Evolutionary conservation across 2,113 vertebrate genomes (phyloP).

Genomic region (Onychorhynchus coronatus): DNA sequence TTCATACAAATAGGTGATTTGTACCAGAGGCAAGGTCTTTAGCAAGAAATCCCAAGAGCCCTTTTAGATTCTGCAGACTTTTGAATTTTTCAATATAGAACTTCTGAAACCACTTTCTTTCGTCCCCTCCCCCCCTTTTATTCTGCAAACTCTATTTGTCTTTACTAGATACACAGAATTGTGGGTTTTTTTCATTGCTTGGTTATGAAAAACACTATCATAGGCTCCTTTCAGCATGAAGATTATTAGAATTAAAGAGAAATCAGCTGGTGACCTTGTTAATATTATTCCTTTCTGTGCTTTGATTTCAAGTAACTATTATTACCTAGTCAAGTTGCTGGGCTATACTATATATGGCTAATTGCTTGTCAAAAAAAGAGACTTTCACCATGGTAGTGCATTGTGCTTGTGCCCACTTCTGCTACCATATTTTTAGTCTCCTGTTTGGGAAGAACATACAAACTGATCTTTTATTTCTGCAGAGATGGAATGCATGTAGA

Average conservation of each 20-base stretch:
- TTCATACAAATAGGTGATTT: slow-evolving; percentile 1
- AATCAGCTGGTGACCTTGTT: neutral
- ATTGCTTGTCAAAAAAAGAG: neutral
- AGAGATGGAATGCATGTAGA: neutral
- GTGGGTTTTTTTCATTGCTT: neutral
- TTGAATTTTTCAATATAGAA: neutral
- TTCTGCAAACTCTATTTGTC: neutral
- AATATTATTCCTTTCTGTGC: neutral
- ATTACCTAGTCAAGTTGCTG: neutral
- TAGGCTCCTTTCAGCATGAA: neutral
- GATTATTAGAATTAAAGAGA: neutral
- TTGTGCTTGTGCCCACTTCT: neutral
- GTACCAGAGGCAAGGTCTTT: neutral
- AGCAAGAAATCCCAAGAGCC: neutral
- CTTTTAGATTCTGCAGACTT: neutral
- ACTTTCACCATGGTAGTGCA: neutral
- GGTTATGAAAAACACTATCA: neutral
- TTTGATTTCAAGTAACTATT: neutral
- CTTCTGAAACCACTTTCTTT: neutral
- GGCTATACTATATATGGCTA: neutral
- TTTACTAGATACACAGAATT: neutral
- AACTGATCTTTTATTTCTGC: neutral
- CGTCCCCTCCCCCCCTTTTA: neutral
- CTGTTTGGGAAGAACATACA: neutral
- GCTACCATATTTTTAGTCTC: neutral